Conservation (phyloP, 2,888 invertebrate genomes). For the Tridacna gigas region DNA sequence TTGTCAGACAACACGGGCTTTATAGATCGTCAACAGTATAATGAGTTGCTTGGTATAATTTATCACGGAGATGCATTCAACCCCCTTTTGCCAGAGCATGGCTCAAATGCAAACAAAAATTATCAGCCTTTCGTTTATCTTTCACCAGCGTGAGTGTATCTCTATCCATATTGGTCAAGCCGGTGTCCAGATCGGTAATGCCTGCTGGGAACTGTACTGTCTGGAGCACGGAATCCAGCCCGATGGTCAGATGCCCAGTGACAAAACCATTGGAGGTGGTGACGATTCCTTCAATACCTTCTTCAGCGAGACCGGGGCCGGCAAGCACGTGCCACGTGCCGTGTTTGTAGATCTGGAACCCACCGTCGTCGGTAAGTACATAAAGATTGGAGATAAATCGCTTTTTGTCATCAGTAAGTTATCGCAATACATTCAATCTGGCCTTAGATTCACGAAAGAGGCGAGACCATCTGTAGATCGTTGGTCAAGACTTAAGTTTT, state of each 20-base stretch:
- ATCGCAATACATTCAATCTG: too few relatives aligned
- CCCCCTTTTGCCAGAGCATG: too few relatives aligned
- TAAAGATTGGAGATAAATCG: too few relatives aligned
- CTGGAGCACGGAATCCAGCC: conserved; percentile 30
- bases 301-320: conserved; percentile 42
- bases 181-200: conserved; percentile 34
- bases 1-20: too few relatives aligned
- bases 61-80: too few relatives aligned
- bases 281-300: conserved; percentile 35
- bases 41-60: too few relatives aligned
- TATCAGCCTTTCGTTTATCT: neutral
- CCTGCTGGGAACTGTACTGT: conserved; percentile 31
- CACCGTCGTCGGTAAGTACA: conserved; percentile 34
- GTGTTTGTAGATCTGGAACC: conserved; percentile 39
- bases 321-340: conserved; percentile 35
- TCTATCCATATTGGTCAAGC: conserved; percentile 30
- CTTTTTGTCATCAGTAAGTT: too few relatives aligned
- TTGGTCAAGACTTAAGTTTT: too few relatives aligned
- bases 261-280: conserved; percentile 35
- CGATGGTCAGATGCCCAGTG: conserved; percentile 36
- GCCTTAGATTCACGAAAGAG: too few relatives aligned
- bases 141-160: conserved; percentile 28
- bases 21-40: too few relatives aligned
- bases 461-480: too few relatives aligned
- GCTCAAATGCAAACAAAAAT: neutral